Conservation (phyloP, 2,888 invertebrate species). For the Hyppa rectilinea region DNA sequence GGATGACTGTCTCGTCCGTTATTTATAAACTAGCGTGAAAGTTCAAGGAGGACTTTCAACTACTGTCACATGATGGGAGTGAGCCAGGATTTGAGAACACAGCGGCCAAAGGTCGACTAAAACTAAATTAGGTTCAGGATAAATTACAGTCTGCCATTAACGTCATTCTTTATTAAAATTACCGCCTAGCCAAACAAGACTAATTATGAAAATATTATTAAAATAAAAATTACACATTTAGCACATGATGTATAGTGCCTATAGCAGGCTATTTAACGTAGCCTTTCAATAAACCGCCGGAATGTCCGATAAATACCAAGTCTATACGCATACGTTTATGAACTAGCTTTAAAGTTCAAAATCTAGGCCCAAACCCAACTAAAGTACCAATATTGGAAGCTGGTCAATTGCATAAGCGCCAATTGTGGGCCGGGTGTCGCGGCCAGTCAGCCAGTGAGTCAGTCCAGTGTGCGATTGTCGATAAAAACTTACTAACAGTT, state of each 20-base stretch:
- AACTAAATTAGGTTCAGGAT: conserved; percentile 34
- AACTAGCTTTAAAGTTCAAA: conserved; percentile 26
- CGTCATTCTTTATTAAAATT: conserved; percentile 1
- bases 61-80: conserved; percentile 46
- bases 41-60: conserved; percentile 51
- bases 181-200: not conserved
- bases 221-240: not conserved
- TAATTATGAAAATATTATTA: conserved; percentile 11
- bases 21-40: conserved; percentile 47
- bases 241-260: not conserved
- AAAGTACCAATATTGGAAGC: conserved; percentile 72
- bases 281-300: not conserved
- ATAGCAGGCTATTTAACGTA: not conserved
- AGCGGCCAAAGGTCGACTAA: conserved; percentile 26
- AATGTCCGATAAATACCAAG: not conserved
- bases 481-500: conserved; percentile 75
- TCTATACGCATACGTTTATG: conserved; percentile 8
- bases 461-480: conserved; percentile 75
- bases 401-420: conserved; percentile 85
- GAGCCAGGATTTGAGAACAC: conserved; percentile 41
- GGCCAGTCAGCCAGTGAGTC: conserved; percentile 75
- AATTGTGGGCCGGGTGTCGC: conserved; percentile 75
- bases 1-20: conserved; percentile 36
- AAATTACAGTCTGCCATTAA: conserved; percentile 11
- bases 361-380: conserved; percentile 55